Evolutionary conservation across 2,888 invertebrate genomes (phyloP), one percentile per base, ranked within the genome.

Genomic region (Perizoma flavofasciatum): DNA sequence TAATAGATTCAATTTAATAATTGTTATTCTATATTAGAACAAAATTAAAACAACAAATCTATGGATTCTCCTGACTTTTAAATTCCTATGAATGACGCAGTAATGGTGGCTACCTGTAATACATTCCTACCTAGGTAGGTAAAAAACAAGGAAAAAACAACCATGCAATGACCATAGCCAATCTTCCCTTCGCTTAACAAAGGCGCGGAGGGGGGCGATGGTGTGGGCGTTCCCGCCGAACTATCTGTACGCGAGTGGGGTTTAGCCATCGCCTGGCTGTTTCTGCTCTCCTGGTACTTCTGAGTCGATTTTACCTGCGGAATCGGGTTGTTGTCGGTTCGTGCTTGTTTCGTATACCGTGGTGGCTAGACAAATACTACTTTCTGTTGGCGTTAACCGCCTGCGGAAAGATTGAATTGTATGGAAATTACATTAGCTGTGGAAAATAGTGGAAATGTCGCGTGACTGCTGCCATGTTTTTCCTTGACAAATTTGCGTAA

Each of bases 251-350:
- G 52, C 54, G 52, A 60, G 63, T 61, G 61, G 61, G 61, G 61
- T 46, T 49, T 33, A 32, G 9, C 48, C 55, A 70, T 65, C 58
- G 63, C 63, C 63, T 66, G 35, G 61, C 52, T 65, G 63, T 76
- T 22, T 76, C 78, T 88, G 88, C 49, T 68, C 65, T 70, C 88
- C 86, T 88, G 83, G 88, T 83, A 82, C 72, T 59, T 54, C 67
- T 70, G 78, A 82, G 81, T 81, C 81, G 73, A 71, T 71, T 70
- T 77, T 81, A 80, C 83, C 79, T 82, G 79, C 76, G 75, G 70
- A 65, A 67, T 66, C 61, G 56, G 54, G 34, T 47, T 41, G 7
- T 6, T 7, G 1, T 37, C 11, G 40, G 5, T 34, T 63, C n/a
- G n/a, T 49, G 37, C 34, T 48, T 6, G 41, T 5, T 50, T 22